Evolutionary conservation across 2,888 invertebrate species (phyloP), one percentile per base, ranked within the genome.

Genomic region (Synergus gifuensis): DNA sequence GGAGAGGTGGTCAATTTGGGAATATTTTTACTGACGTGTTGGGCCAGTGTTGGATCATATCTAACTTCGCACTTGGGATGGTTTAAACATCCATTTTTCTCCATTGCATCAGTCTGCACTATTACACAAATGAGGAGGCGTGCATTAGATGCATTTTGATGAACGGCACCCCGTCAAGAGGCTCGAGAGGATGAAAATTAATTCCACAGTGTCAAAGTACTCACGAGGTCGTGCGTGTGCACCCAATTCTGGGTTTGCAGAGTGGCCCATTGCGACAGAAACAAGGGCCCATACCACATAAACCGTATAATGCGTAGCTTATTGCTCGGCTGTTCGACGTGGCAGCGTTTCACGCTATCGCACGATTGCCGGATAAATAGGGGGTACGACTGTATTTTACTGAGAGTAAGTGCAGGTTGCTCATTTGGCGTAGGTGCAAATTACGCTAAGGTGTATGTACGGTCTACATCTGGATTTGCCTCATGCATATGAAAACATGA

Each of bases 221-320:
- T 83, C 80, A 69, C 79, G 73, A 78, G 66, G 49, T 69, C 42
- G 62, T 76, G 64, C 67, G 64, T 49, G 78, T 73, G 58, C 36
- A 58, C 58, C 11, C 9, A 54, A 36, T 76, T 49, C 76, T 54
- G 9, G 76, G 14, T 49, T 79, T 79, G 78, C 78, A 79, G 46
- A 76, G 81, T 80, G 78, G 78, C 76, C 73, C 22, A 22, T 76
- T 66, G 67, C 58, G 76, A 63, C 60, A 78, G 78, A 79, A 81
- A 79, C 79, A 79, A 67, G 78, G 46, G 40, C 28, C 67, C 28
- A 67, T 77, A 66, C 80, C 78, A 36, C 36, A 80, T 83, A 84
- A 83, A 83, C 82, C 64, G 81, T 76, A 87, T 85, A 85, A 86
- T 85, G 82, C 76, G 73, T 81, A 78, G 77, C 78, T 84, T 83